phyloP scores from a whole-genome alignment of 2,888 invertebrate species.

The Leucoma salicis region DNA sequence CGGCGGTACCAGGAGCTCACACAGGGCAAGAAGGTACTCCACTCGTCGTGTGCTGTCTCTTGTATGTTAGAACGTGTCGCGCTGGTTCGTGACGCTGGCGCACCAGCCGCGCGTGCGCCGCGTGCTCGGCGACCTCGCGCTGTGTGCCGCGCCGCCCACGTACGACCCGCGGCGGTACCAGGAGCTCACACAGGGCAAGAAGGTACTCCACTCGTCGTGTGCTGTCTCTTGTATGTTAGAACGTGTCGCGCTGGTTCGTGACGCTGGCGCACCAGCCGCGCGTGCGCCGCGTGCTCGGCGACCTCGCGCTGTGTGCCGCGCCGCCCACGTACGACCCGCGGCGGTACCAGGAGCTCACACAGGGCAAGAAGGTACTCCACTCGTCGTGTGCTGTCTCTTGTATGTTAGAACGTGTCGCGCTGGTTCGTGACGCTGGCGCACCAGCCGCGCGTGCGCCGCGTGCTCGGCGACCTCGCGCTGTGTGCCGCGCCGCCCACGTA shows the following conservation, averaged over 20 bases:
- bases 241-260: conserved; percentile 96
- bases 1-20: conserved; percentile 85
- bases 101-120: conserved; percentile 88
- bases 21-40: conserved; percentile 53
- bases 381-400: no score
- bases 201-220: conserved; percentile 35
- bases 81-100: conserved; percentile 97
- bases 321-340: conserved; percentile 90
- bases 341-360: conserved; percentile 83
- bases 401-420: conserved; percentile 93
- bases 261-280: conserved; percentile 95
- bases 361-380: conserved; percentile 52
- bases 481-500: conserved; percentile 90
- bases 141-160: conserved; percentile 90
- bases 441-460: conserved; percentile 85
- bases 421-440: conserved; percentile 97
- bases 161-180: conserved; percentile 90
- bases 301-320: conserved; percentile 87
- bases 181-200: conserved; percentile 66
- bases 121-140: conserved; percentile 84
- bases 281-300: conserved; percentile 82
- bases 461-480: conserved; percentile 86
- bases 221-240: no score
- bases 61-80: conserved; percentile 92
- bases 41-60: neutral